A percentile compares a stretch with the other conserved stretches of the same genome.
phyloP scores from a whole-genome alignment of 2,113 vertebrate genomes.

The Malurus elegans region DNA sequence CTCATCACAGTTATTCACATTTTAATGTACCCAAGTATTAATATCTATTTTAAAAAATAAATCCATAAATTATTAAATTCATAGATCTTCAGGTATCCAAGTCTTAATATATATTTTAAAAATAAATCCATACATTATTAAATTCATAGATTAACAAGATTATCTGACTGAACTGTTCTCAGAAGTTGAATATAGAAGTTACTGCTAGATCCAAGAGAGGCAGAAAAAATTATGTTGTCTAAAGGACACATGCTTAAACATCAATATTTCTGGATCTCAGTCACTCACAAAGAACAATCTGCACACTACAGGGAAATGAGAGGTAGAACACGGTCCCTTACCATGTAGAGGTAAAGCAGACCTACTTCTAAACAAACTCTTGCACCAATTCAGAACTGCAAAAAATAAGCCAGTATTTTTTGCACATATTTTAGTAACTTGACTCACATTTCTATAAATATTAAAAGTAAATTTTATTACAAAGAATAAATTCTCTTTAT shows the following conservation, averaged over 20 bases:
- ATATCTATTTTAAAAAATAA: neutral
- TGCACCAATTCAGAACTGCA: neutral
- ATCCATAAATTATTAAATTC: neutral
- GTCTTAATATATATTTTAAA: neutral
- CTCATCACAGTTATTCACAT: neutral
- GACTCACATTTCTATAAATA: neutral
- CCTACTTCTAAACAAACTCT: neutral
- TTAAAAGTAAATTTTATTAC: constrained; percentile 69
- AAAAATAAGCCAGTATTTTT: neutral
- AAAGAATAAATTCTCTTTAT: constrained; percentile 67
- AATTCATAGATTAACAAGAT: neutral
- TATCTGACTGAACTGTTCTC: neutral
- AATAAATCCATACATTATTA: neutral
- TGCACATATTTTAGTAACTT: constrained; percentile 36
- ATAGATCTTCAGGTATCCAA: neutral
- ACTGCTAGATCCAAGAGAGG: neutral
- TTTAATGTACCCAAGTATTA: neutral
- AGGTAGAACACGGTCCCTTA: neutral
- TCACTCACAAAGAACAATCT: neutral
- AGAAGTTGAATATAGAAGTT: neutral
- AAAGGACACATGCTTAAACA: neutral
- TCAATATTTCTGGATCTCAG: neutral
- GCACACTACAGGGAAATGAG: fast-evolving
- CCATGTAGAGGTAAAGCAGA: neutral
- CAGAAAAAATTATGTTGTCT: neutral